Evolutionary conservation across 2,797 vertebrate species (phyloP).

Genomic region (Kryptolebias ocellatus): DNA sequence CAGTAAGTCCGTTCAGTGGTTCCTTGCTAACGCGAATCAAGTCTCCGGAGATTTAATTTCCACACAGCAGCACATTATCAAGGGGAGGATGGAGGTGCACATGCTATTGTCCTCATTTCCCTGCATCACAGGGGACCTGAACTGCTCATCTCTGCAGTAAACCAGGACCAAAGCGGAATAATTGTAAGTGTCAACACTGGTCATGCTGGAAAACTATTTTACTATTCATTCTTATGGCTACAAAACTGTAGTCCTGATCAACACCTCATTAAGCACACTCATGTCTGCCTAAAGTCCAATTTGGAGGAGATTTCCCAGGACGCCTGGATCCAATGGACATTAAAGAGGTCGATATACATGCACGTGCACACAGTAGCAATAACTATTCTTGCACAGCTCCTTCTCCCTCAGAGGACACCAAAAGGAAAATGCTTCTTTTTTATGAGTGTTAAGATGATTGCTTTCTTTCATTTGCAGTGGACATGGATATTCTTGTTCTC

Average conservation of each 20-base stretch:
- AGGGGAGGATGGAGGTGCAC: constrained; percentile 15
- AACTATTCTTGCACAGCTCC: constrained; percentile 24
- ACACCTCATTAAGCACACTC: constrained; percentile 70
- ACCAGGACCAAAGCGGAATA: constrained; percentile 42
- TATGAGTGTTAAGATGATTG: constrained; percentile 70
- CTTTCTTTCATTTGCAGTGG: constrained; percentile 65
- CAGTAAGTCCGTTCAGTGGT: not conserved
- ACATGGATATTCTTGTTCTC: constrained; percentile 43
- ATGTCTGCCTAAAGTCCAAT: constrained; percentile 73
- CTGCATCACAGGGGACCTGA: constrained; percentile 42
- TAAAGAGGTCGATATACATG: constrained; percentile 41
- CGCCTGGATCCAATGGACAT: constrained; percentile 26
- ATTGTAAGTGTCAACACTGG: constrained; percentile 47
- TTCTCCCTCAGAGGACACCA: constrained; percentile 9
- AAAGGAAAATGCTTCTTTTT: constrained; percentile 41
- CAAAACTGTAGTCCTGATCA: constrained; percentile 50
- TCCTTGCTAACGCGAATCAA: not conserved
- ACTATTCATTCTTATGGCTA: constrained; percentile 9
- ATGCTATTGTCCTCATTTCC: constrained; percentile 50
- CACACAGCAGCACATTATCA: constrained; percentile 40
- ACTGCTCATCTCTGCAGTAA: constrained; percentile 31
- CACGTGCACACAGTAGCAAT: constrained; percentile 32
- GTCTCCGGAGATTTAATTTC: constrained; percentile 33
- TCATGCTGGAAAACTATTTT: constrained; percentile 32
- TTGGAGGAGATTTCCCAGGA: constrained; percentile 74